Evolutionary conservation across 2,113 vertebrate species (phyloP).

Genomic region (Balaeniceps rex): DNA sequence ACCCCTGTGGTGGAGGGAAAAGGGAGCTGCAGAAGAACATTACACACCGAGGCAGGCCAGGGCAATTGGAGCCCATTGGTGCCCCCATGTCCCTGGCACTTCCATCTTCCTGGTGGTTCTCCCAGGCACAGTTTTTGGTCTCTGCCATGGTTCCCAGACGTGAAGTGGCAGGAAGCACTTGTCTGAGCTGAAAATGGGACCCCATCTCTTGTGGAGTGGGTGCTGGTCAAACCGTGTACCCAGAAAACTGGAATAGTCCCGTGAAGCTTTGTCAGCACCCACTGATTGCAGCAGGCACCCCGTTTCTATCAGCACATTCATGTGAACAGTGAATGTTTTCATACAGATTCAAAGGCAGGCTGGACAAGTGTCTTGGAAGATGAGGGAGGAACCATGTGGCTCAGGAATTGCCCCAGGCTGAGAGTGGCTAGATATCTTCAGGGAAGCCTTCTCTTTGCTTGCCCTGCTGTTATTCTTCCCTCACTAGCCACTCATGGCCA

Average conservation of each 20-base stretch:
- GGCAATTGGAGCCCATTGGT: fast-evolving
- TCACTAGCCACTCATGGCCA: neutral
- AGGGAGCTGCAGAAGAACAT: neutral
- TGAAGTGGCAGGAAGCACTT: neutral
- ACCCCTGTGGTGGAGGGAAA: neutral
- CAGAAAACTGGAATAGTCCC: neutral
- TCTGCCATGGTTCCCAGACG: neutral
- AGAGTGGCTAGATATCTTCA: neutral
- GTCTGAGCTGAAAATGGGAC: neutral
- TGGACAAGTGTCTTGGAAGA: neutral
- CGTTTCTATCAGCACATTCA: fast-evolving
- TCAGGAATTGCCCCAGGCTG: neutral
- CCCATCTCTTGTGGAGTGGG: neutral
- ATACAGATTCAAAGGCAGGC: neutral
- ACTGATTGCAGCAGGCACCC: neutral
- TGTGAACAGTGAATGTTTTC: neutral
- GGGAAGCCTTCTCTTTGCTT: neutral
- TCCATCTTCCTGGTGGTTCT: neutral
- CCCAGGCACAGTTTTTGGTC: neutral
- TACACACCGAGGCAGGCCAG: neutral
- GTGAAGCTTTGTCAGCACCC: neutral
- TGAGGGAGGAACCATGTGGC: neutral
- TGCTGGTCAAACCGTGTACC: neutral
- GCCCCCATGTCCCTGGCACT: neutral
- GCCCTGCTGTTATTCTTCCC: neutral